Conservation (phyloP, 53 echinoderm and acorn worm species). For the Paracentrotus lividus region DNA sequence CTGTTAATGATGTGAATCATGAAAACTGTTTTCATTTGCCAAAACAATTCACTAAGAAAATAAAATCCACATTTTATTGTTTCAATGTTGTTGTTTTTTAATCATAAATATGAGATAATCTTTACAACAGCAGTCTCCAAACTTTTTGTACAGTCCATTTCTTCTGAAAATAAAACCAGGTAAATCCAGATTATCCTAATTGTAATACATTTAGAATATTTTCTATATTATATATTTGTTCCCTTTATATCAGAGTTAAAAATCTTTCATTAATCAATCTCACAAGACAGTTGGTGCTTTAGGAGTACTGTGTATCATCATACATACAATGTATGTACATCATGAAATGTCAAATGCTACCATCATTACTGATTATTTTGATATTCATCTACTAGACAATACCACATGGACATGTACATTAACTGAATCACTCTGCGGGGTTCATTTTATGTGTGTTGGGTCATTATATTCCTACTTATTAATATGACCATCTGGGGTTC, state of each 20-base stretch:
- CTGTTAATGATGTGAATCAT: background rate
- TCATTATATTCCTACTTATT: too few relatives aligned
- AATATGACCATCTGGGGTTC: too few relatives aligned
- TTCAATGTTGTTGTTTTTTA: background rate
- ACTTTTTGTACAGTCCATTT: background rate
- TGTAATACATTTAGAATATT: too few relatives aligned
- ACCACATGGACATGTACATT: too few relatives aligned
- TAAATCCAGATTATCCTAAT: background rate
- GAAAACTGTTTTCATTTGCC: background rate
- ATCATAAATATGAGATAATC: background rate
- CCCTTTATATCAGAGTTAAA: too few relatives aligned
- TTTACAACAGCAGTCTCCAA: background rate
- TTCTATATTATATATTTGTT: too few relatives aligned
- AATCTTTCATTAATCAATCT: too few relatives aligned
- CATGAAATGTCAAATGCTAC: background rate
- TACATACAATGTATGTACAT: background rate
- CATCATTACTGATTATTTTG: background rate
- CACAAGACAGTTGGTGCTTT: too few relatives aligned
- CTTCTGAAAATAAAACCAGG: background rate
- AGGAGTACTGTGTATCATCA: too few relatives aligned
- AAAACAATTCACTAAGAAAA: background rate
- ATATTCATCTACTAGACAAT: background rate
- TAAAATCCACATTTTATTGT: background rate
- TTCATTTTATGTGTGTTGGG: too few relatives aligned
- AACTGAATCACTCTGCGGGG: too few relatives aligned